A percentile compares a stretch with the other conserved stretches of the same genome.
Conservation (phyloP, 2,888 invertebrate genomes). For the Bembecia ichneumoniformis region DNA sequence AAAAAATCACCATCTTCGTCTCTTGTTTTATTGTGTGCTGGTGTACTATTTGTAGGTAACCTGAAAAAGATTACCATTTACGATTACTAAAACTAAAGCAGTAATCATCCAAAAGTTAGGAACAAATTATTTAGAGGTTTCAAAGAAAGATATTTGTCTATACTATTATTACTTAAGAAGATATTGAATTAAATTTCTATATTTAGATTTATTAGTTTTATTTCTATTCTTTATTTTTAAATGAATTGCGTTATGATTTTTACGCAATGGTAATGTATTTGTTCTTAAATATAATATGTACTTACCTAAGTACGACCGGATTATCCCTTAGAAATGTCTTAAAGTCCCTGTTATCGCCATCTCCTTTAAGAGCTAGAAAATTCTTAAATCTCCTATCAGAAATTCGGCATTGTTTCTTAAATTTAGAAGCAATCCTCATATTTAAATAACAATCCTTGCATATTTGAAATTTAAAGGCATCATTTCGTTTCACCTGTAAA, state of each 20-base stretch:
- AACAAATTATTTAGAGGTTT: too few relatives aligned
- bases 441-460: constrained; percentile 54
- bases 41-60: constrained; percentile 42
- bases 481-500: constrained; percentile 51
- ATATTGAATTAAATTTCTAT: too few relatives aligned
- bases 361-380: constrained; percentile 38
- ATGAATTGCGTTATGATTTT: too few relatives aligned
- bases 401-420: constrained; percentile 56
- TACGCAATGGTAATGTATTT: too few relatives aligned
- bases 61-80: constrained; percentile 22
- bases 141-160: too few relatives aligned
- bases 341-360: constrained; percentile 38
- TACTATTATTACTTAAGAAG: too few relatives aligned
- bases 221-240: too few relatives aligned
- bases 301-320: constrained; percentile 36
- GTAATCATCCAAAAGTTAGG: too few relatives aligned
- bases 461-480: constrained; percentile 49
- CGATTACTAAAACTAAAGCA: too few relatives aligned
- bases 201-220: too few relatives aligned
- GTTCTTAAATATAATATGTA: background rate
- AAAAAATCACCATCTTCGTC: constrained; percentile 51
- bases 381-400: constrained; percentile 51
- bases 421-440: constrained; percentile 53
- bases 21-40: constrained; percentile 28
- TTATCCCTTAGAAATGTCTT: constrained; percentile 43